Percentiles rank a stretch among this genome's conserved stretches.
Conservation (phyloP, 1,140 invertebrate species). For the Zaprionus tsacasi region DNA sequence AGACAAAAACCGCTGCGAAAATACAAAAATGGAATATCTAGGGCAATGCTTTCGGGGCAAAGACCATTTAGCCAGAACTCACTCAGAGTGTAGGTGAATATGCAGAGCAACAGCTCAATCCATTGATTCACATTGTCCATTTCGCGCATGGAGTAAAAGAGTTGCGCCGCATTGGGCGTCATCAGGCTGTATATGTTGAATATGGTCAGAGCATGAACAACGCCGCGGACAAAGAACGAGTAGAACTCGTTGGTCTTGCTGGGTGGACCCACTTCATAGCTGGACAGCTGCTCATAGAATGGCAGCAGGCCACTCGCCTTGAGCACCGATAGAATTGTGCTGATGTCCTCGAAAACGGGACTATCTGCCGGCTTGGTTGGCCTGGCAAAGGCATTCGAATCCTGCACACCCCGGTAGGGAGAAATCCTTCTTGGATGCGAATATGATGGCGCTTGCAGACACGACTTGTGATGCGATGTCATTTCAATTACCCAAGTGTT, state of each 20-base stretch:
- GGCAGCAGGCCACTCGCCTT: constrained; percentile 75
- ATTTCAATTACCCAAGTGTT: constrained; percentile 73
- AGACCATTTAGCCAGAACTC: neutral
- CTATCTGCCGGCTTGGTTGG: constrained; percentile 13
- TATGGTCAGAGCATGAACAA: constrained; percentile 70
- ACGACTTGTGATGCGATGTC: constrained; percentile 49
- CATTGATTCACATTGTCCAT: constrained; percentile 82
- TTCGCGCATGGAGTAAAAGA: constrained; percentile 73
- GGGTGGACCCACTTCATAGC: constrained; percentile 72
- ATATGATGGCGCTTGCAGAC: constrained; percentile 1
- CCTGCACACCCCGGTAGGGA: constrained; percentile 22
- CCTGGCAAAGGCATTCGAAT: constrained; percentile 51
- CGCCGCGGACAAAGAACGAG: constrained; percentile 70
- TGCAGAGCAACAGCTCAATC: constrained; percentile 76
- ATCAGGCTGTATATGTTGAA: constrained; percentile 78
- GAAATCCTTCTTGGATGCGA: constrained; percentile 15
- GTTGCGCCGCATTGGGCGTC: constrained; percentile 59
- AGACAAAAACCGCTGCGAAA: constrained; percentile 62
- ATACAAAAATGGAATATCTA: neutral
- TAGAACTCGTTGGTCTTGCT: constrained; percentile 69
- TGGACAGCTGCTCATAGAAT: constrained; percentile 71
- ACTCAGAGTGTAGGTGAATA: constrained; percentile 68
- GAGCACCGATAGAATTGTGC: constrained; percentile 61
- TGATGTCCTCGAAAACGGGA: constrained; percentile 68
- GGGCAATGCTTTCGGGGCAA: neutral